Evolutionary conservation across 2,113 vertebrate species (phyloP), one percentile per base, ranked within the genome.

Genomic region (Plecotus auritus): DNA sequence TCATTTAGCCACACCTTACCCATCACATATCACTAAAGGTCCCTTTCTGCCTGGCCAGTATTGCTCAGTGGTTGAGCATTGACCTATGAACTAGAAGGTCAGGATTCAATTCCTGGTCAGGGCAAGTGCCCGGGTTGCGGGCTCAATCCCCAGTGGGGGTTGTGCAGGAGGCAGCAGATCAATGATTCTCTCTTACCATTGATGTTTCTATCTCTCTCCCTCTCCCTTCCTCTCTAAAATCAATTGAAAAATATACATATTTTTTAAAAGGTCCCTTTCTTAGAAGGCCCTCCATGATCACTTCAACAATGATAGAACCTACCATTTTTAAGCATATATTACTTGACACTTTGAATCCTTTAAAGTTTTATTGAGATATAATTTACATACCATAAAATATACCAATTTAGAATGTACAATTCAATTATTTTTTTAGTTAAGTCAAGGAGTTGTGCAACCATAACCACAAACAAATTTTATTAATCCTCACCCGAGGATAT

Each of bases 241-340:
- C 22, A 59, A 59, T 59, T 56, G 22, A 22, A 59, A 59, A 10
- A 59, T 54, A 7, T 56, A 59, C 23, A 59, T 26, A 59, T 59
- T 11, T 26, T 59, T 59, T 0, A 26, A 78, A 95, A 91, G 11
- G 9, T 78, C 11, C 56, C 35, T 64, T 92, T 32, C 56, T 93
- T 80, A 90, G 40, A 90, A 88, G 37, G 22, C 47, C 14, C 93
- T 78, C 70, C 45, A 7, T 78, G 42, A 85, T 69, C 80, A 12
- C 80, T 95, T 89, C n/a, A 80, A 80, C 20, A 42, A 73, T 74
- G 45, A 70, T 61, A 70, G 88, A 93, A 94, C 20, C 26, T 81
- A 92, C 20, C 35, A 51, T 61, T 91, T 89, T 45, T 92, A 10
- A 85, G 10, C 22, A 90, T 64, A n/a, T 88, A 90, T 90, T 76